phyloP scores from a whole-genome alignment of 92 coral and sea anemone genomes.

The Siderastrea siderea region DNA sequence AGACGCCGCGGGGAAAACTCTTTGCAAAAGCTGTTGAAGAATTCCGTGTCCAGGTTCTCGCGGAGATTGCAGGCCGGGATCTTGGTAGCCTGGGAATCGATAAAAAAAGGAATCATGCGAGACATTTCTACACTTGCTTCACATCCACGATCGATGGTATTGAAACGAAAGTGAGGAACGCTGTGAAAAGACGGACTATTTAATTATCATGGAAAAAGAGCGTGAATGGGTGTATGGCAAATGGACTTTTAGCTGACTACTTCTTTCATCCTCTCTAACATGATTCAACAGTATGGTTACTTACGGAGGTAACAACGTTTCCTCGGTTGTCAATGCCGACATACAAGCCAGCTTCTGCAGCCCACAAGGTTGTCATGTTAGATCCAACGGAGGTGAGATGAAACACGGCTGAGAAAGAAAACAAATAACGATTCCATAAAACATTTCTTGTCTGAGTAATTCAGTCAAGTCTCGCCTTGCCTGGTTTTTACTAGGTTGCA shows the following conservation, averaged over 20 bases:
- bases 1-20: conserved; percentile 57
- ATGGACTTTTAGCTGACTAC: too few relatives aligned
- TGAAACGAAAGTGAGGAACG: too few relatives aligned
- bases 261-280: too few relatives aligned
- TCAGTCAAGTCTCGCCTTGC: too few relatives aligned
- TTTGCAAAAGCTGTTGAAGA: conserved; percentile 43
- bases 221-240: too few relatives aligned
- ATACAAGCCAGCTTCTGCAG: conserved; percentile 45
- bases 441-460: too few relatives aligned
- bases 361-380: conserved; percentile 43
- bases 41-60: conserved; percentile 53
- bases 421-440: background rate
- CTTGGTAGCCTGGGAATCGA: conserved; percentile 37
- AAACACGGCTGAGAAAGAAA: conserved; percentile 30
- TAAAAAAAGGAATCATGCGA: background rate
- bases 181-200: too few relatives aligned
- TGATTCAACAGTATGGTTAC: background rate
- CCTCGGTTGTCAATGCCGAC: conserved; percentile 64
- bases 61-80: conserved; percentile 46
- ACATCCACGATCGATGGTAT: background rate
- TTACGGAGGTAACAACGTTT: conserved; percentile 41
- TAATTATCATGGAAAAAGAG: too few relatives aligned
- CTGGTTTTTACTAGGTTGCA: too few relatives aligned
- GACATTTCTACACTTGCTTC: background rate
- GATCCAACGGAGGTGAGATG: conserved; percentile 43